Evolutionary conservation across 2,888 invertebrate genomes (phyloP).

Genomic region (Gerris lacustris): DNA sequence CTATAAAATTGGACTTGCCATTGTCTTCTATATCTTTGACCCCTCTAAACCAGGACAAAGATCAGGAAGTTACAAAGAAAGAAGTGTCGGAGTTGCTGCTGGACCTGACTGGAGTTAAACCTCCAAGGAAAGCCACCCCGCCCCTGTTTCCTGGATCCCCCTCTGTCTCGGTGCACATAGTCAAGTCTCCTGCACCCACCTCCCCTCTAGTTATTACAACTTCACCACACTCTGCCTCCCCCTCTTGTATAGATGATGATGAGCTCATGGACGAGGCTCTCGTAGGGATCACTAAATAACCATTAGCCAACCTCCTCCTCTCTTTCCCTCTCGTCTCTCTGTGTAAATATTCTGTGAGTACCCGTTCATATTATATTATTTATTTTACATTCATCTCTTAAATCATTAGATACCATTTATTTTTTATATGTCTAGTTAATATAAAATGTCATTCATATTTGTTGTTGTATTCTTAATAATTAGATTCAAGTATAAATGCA

Average conservation of each 20-base stretch:
- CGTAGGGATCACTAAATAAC: slow-evolving; percentile 59
- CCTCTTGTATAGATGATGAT: slow-evolving; percentile 75
- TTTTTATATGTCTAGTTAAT: no score
- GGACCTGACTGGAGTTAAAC: slow-evolving; percentile 46
- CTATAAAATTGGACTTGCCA: slow-evolving; percentile 29
- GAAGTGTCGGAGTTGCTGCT: slow-evolving; percentile 53
- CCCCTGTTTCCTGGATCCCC: slow-evolving; percentile 37
- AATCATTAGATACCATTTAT: no score
- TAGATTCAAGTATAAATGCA: no score
- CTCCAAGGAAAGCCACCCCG: slow-evolving; percentile 27
- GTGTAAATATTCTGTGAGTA: not conserved
- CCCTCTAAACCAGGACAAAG: slow-evolving; percentile 21
- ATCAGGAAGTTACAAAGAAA: slow-evolving; percentile 33
- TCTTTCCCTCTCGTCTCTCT: not conserved
- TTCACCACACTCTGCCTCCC: slow-evolving; percentile 58
- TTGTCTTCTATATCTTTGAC: slow-evolving; percentile 27
- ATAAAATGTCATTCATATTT: no score
- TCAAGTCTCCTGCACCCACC: slow-evolving; percentile 57
- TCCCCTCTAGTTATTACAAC: slow-evolving; percentile 60
- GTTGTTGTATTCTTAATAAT: no score
- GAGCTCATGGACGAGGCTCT: slow-evolving; percentile 82
- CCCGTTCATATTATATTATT: no score
- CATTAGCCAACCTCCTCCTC: slow-evolving; percentile 1
- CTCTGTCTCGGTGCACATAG: slow-evolving; percentile 60
- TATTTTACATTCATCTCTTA: no score